Evolutionary conservation across 2,888 invertebrate genomes (phyloP).

Genomic region (Callinectes sapidus): DNA sequence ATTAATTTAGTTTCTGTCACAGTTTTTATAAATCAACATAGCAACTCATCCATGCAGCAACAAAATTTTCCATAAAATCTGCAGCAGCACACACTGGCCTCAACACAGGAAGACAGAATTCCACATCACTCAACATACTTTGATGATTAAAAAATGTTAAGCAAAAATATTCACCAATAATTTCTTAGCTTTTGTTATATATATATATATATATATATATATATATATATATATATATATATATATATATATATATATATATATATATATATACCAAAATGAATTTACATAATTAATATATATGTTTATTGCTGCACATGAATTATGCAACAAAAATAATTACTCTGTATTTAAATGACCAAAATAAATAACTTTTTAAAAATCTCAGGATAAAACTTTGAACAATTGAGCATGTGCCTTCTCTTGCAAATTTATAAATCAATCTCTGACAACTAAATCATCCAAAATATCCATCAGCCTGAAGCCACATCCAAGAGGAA

Average conservation of each 20-base stretch:
- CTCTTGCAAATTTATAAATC: conserved; percentile 5
- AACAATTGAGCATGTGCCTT: conserved; percentile 31
- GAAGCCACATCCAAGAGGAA: background rate
- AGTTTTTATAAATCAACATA: background rate
- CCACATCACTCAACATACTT: background rate
- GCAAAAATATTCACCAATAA: background rate
- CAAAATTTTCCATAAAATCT: background rate
- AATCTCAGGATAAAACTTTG: conserved; percentile 6
- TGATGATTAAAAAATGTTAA: background rate
- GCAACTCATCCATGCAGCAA: background rate
- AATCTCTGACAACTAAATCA: conserved; percentile 26
- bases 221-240: conserved; percentile 40
- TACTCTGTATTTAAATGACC: background rate
- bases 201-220: conserved; percentile 39
- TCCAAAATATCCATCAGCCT: background rate
- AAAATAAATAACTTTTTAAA: background rate
- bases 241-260: conserved; percentile 23
- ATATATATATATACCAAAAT: background rate
- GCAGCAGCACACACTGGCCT: conserved; percentile 31
- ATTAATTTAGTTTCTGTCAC: background rate
- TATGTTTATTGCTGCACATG: background rate
- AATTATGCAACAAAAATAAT: conserved; percentile 1
- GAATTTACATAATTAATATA: background rate
- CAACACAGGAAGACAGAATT: conserved; percentile 24
- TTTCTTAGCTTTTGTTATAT: background rate